Base-by-base conservation (phyloP, 53 echinoderm and acorn worm genomes). In the Glandiceps talaboti region DNA sequence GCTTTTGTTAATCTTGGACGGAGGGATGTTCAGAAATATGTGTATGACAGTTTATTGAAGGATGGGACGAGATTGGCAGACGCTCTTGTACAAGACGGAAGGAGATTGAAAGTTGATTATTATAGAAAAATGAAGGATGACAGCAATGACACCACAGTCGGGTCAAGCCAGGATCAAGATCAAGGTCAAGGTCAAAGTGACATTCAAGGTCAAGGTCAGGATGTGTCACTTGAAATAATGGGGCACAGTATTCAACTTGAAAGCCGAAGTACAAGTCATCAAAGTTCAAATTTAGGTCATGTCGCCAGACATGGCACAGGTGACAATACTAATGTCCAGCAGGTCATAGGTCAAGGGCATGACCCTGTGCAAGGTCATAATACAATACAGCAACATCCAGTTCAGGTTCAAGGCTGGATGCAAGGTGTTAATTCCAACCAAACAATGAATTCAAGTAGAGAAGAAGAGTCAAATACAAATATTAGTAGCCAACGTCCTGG, bases 41-140 rank as follows among this genome's bases (percentile, higher is more conserved):
- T 45, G 6, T 45, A 45, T 45, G 64, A 45, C 20, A 45, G 64
- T 12, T 45, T 45, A 45, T 45, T 20, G 20, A 20, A 20, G 64
- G 6, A 45, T 6, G 6, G 6, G 20, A 20, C 20, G 6, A 45
- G 64, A 45, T 20, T 45, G 6, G 64, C 20, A 45, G 32, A 76
- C 27, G 87, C 80, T 74, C 82, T 92, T 14, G 84, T 92, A 73
- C 88, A 92, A 80, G 25, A 28, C 14, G 89, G 87, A 1, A 79
- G 87, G 73, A 77, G 75, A 1, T 73, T 89, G 28, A 89, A 74
- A 73, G 87, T 89, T 27, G 85, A 89, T 30, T 76, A 80, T 33
- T 92, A 78, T 26, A 32, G 32, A 31, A 78, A 78, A 31, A 0
- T 31, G 14, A 32, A 78, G 6, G 26, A 31, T 25, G 30, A 1